Evolutionary conservation across 2,888 invertebrate genomes (phyloP).

Genomic region (Conomelus anceps): DNA sequence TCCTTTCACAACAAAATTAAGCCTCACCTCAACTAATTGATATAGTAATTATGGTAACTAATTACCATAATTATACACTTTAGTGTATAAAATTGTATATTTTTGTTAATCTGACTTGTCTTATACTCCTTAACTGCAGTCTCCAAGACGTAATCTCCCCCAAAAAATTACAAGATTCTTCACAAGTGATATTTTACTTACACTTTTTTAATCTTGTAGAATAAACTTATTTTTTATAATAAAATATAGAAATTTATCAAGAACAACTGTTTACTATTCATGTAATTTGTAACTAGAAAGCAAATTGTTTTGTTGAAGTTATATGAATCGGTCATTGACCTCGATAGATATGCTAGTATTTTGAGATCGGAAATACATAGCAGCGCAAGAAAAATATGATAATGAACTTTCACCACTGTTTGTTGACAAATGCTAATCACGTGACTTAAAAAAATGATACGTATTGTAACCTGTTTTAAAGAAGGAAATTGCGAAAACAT

Average conservation of each 20-base stretch:
- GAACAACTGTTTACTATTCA: not conserved
- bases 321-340: not conserved
- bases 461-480: not conserved
- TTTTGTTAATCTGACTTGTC: no score
- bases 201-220: no score
- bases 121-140: no score
- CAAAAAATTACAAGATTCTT: no score
- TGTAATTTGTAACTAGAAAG: not conserved
- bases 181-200: no score
- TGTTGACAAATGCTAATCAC: not conserved
- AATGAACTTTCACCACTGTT: not conserved
- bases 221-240: no score
- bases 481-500: not conserved
- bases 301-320: not conserved
- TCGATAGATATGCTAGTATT: not conserved
- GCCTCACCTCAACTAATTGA: no score
- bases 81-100: no score
- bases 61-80: no score
- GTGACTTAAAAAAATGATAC: not conserved
- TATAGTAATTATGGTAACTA: no score
- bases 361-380: not conserved
- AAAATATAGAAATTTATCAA: not conserved
- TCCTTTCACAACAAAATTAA: no score
- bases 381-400: not conserved
- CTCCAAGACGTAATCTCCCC: no score